A percentile compares a stretch with the other conserved stretches of the same genome.
These are phyloP conservation scores for Leptonema lineaticorne DNA, from an alignment of 1,140 invertebrate species.

Conservation along the genomic window DNA sequence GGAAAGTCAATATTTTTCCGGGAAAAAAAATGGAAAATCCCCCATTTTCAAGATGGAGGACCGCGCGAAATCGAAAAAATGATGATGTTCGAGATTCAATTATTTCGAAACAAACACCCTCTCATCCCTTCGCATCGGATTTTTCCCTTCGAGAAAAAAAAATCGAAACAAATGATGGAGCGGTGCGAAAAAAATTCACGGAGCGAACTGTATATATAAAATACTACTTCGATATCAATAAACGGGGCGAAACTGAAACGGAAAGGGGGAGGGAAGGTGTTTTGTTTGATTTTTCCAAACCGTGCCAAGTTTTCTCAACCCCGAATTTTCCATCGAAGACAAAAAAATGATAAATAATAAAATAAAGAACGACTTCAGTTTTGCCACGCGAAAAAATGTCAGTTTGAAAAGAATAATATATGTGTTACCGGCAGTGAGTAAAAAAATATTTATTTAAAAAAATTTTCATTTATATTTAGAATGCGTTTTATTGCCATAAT, in stretches of 20 bases:
- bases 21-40: no score
- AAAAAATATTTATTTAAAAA: no score
- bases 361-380: background rate
- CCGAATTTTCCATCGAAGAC: background rate
- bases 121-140: no score
- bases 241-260: background rate
- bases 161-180: background rate
- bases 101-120: slow-evolving; percentile 22
- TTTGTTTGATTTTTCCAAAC: background rate
- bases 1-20: background rate
- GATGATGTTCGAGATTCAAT: slow-evolving; percentile 19
- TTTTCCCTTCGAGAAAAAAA: no score
- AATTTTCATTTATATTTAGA: background rate
- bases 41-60: background rate
- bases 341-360: background rate
- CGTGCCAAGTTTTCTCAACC: background rate
- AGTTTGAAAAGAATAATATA: background rate
- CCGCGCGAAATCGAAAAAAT: slow-evolving; percentile 1
- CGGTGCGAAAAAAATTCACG: background rate
- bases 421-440: no score
- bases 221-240: background rate
- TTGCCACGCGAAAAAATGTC: background rate
- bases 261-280: background rate
- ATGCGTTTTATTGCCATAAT: slow-evolving; percentile 1
- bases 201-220: no score